Base-by-base conservation (phyloP, 2,888 invertebrate genomes). In the Celastrina argiolus region DNA sequence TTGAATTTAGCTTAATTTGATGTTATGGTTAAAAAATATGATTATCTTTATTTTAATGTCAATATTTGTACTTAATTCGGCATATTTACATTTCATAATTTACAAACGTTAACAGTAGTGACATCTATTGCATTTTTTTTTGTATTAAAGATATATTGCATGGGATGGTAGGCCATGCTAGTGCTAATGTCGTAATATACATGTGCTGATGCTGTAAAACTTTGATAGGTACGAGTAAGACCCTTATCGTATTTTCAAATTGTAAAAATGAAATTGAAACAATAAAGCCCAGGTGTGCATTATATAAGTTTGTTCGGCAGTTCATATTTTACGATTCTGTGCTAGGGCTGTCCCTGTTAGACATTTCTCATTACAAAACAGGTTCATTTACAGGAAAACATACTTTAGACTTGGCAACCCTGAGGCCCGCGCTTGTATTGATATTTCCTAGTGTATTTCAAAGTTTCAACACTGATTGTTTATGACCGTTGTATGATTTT, bases 271-370 rank as follows among this genome's bases (percentile, higher is more conserved):
- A 51, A 51, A 51, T 22, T 51, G 22, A 22, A 31, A 59, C 59
- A 59, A 59, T 59, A 59, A 59, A 59, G 16, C 31, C 59, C 59
- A 59, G 59, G 59, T 59, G 59, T 31, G 31, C 59, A 34, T 59
- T 59, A 59, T 59, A 31, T 59, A 59, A 59, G 59, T 59, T 31
- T 34, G 34, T 59, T 31, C 16, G 16, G 34, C 34, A 18, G 59
- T 59, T 5, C 34, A 59, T 34, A 34, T 59, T 59, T 59, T 59
- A 59, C 26, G 59, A 22, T 26, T 22, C 51, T 22, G 12, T 22
- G 51, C 22, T 22, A 51, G 51, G 51, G 51, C 26, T 26, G 26
- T 12, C 6, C 22, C 12, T 22, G 22, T 22, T 3, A 45, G 45
- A 18, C 1, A 18, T 22, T 14, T 51, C 51, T 51, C 22, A 22